These are phyloP conservation scores for Tridacna crocea DNA, from an alignment of 2,888 invertebrate genomes.

Conservation along the genomic window DNA sequence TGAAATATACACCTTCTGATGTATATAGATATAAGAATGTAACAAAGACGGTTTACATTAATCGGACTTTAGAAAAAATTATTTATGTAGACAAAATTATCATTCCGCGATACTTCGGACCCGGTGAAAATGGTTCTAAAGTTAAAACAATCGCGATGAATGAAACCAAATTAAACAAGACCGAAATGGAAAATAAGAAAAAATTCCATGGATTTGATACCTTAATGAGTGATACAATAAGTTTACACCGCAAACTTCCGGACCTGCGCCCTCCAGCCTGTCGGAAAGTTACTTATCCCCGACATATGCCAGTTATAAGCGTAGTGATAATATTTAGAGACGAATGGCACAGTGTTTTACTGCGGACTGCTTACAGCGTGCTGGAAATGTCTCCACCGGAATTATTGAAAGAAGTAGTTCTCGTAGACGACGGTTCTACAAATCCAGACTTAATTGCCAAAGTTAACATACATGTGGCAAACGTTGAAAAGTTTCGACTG, in stretches of 20 bases:
- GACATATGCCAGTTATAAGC: slow-evolving; percentile 36
- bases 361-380: slow-evolving; percentile 52
- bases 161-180: not conserved
- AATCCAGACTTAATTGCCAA: slow-evolving; percentile 26
- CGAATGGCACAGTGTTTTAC: slow-evolving; percentile 46
- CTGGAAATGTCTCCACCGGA: slow-evolving; percentile 41
- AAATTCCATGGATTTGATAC: slow-evolving; percentile 46
- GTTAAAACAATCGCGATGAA: not conserved
- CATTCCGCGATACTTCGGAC: not conserved
- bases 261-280: slow-evolving; percentile 40
- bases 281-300: slow-evolving; percentile 32
- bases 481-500: slow-evolving; percentile 37
- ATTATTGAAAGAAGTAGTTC: slow-evolving; percentile 43
- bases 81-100: not conserved
- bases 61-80: slow-evolving; percentile 1
- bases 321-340: slow-evolving; percentile 56
- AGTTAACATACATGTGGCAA: slow-evolving; percentile 38
- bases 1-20: not conserved
- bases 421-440: slow-evolving; percentile 51
- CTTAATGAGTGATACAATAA: slow-evolving; percentile 45
- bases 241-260: slow-evolving; percentile 44
- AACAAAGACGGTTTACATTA: not conserved
- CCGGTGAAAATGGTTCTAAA: slow-evolving; percentile 20
- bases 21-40: not conserved
- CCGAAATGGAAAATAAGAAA: slow-evolving; percentile 23